These are phyloP conservation scores for Puma concolor DNA, from an alignment of 2,113 vertebrate genomes.

Conservation along the genomic window DNA sequence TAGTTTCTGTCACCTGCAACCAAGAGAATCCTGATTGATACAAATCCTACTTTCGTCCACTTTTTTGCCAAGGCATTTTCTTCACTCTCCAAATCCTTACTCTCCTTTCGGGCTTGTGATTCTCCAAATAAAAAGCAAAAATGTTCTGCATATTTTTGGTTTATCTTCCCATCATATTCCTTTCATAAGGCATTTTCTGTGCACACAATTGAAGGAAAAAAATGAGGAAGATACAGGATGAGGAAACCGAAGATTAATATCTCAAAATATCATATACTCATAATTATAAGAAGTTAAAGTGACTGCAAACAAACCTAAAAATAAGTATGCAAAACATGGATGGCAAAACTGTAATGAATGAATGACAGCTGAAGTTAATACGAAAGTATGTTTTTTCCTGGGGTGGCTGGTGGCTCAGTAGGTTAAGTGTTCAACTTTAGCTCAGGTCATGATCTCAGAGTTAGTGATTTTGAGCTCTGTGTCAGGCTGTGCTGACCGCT, in stretches of 20 bases:
- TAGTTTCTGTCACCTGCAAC: background rate
- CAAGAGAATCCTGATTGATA: background rate
- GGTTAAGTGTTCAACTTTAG: too few species aligned
- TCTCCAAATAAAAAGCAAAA: background rate
- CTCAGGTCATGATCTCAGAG: too few species aligned
- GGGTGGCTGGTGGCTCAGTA: too few species aligned
- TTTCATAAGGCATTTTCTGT: background rate
- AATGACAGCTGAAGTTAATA: background rate
- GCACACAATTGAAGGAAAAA: background rate
- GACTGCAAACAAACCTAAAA: background rate
- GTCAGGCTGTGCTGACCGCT: too few species aligned
- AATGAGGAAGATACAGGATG: background rate
- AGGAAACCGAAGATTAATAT: background rate
- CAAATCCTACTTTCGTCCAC: background rate
- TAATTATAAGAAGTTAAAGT: background rate
- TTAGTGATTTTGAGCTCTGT: too few species aligned
- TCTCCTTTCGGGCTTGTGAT: background rate
- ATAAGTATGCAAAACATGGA: background rate
- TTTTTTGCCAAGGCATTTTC: background rate
- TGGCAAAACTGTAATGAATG: background rate
- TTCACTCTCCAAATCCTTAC: background rate
- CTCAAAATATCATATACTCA: background rate
- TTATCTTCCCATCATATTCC: background rate
- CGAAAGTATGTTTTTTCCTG: background rate
- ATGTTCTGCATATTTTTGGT: background rate